Base-by-base conservation (phyloP, 2,888 invertebrate genomes). In the Escarpia spicata region DNA sequence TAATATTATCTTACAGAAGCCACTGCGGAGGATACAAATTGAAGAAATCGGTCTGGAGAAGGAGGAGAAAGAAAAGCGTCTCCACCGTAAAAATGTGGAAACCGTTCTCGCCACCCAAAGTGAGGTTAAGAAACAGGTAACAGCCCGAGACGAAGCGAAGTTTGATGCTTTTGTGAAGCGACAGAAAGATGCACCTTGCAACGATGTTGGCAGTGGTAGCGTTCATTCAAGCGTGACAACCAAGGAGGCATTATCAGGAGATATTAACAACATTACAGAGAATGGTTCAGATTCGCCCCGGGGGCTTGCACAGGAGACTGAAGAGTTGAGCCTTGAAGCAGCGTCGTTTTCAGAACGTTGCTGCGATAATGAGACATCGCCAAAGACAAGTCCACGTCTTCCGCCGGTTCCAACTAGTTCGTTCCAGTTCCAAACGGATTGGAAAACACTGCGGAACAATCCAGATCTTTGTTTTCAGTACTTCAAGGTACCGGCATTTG, bases 341-440 rank as follows among this genome's bases (percentile, higher is more conserved):
- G 19, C 19, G 19, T 75, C 75, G 75, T 75, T 26, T 75, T 75
- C 75, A 26, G 75, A 75, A 75, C n/a, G 26, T 75, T 75, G 75
- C 26, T 1, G 19, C 26, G n/a, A 75, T 75, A 75, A 75, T 15
- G 75, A 75, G n/a, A 15, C 75, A n/a, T 75, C 75, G n/a, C 75
- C 75, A 75, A 75, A 26, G 75, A 75, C 75, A 75, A 75, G 75
- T 75, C 75, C 75, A n/a, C 43, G 92, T 19, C 45, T 92, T 19
- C 93, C 93, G n/a, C 44, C 92, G 43, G 93, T 94, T 9, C 95
- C 95, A 52, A 93, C 94, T 58, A 95, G 95, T 90, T 95, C 96
- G 1, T 95, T 94, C 90, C 96, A 96, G 94, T 96, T 96, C 92
- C 96, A 96, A 93, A 93, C 95, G 75, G 95, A 96, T 92, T 96